Evolutionary conservation across 92 coral and sea anemone genomes (phyloP).

Genomic region (Epizoanthus illoricatus): DNA sequence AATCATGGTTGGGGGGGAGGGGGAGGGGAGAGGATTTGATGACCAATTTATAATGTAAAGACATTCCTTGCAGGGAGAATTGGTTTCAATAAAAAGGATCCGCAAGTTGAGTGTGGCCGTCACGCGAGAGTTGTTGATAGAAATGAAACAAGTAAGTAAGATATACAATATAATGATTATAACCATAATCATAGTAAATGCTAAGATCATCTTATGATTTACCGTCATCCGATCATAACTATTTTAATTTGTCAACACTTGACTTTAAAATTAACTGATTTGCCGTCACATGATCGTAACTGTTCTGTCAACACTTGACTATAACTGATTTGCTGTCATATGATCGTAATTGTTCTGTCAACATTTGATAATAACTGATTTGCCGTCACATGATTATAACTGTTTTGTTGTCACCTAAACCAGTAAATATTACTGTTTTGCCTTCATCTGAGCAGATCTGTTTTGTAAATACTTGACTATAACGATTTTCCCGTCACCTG

Average conservation of each 20-base stretch:
- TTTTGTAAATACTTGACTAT: not conserved
- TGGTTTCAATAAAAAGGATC: conserved; percentile 62
- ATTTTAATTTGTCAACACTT: not conserved
- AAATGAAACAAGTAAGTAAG: conserved; percentile 67
- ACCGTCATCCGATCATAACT: not conserved
- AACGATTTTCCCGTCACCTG: too few relatives aligned
- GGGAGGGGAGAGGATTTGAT: not conserved
- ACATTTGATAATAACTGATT: too few relatives aligned
- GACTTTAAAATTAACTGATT: not conserved
- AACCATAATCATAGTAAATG: not conserved
- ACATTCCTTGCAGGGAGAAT: conserved; percentile 61
- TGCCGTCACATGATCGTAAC: too few relatives aligned
- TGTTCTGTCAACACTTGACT: too few relatives aligned
- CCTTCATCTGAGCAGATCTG: too few relatives aligned
- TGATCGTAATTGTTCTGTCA: too few relatives aligned
- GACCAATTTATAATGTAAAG: not conserved
- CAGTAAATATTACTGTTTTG: too few relatives aligned
- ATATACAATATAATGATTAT: not conserved
- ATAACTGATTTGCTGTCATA: too few relatives aligned
- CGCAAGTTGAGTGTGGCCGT: conserved; percentile 48
- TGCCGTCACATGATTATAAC: too few relatives aligned
- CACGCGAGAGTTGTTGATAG: conserved; percentile 70
- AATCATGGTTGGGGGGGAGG: too few relatives aligned
- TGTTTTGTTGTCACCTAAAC: too few relatives aligned
- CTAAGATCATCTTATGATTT: too few relatives aligned